A percentile compares a stretch with the other conserved stretches of the same genome.
Conservation (phyloP, 2,888 invertebrate genomes). For the Omphaloscelis lunosa region DNA sequence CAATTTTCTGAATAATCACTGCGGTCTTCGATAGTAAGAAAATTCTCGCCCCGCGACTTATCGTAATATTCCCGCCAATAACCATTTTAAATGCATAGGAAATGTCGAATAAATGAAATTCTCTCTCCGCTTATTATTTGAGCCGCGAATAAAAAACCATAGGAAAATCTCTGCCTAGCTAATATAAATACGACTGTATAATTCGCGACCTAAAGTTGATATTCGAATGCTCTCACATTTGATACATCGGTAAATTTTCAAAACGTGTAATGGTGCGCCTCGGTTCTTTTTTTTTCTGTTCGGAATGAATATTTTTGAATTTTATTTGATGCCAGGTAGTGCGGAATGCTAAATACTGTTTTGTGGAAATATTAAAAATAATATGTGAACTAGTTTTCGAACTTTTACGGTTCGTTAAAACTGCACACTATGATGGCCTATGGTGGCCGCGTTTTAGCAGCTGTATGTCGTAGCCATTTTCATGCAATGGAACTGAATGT, state of each 20-base stretch:
- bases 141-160: conserved; percentile 69
- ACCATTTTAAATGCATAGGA: conserved; percentile 37
- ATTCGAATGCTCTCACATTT: conserved; percentile 62
- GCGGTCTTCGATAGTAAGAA: conserved; percentile 3
- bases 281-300: conserved; percentile 70
- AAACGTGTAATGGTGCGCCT: conserved; percentile 70
- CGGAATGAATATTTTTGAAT: conserved; percentile 77
- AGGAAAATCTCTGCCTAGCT: conserved; percentile 70
- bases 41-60: not conserved
- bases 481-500: not conserved
- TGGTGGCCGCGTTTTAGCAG: not conserved
- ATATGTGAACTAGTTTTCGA: conserved; percentile 25
- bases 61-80: conserved; percentile 28
- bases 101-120: conserved; percentile 63
- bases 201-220: conserved; percentile 64
- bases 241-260: conserved; percentile 71
- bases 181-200: conserved; percentile 75
- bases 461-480: not conserved
- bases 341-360: conserved; percentile 54
- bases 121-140: conserved; percentile 70
- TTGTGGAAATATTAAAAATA: conserved; percentile 46
- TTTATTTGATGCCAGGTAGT: conserved; percentile 71
- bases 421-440: conserved; percentile 6
- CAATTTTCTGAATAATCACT: conserved; percentile 15
- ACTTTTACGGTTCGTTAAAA: conserved; percentile 13